These are phyloP conservation scores for Neomorphus geoffroyi DNA, from an alignment of 2,797 vertebrate genomes.

Conservation along the genomic window DNA sequence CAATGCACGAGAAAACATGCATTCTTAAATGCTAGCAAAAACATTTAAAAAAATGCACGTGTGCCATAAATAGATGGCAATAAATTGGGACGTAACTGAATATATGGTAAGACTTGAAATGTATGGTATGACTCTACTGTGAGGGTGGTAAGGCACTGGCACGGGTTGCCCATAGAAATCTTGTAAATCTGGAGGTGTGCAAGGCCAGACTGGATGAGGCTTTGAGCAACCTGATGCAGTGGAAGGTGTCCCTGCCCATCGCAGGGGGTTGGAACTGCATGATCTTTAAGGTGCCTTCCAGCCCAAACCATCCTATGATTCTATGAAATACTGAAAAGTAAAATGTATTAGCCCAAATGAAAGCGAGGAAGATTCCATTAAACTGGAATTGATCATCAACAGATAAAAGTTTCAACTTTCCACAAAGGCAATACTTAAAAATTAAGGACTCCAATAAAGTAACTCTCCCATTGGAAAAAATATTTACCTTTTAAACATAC, in stretches of 20 bases:
- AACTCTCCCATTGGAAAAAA: neutral
- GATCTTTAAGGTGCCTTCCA: too few relatives aligned
- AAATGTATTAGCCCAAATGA: neutral
- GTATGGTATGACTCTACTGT: too few relatives aligned
- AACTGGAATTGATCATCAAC: neutral
- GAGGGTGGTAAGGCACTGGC: too few relatives aligned
- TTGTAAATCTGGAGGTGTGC: too few relatives aligned
- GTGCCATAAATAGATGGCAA: neutral
- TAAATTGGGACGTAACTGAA: neutral
- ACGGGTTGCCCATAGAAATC: too few relatives aligned
- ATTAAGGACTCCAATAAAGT: neutral
- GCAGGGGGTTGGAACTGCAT: too few relatives aligned
- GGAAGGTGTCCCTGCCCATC: too few relatives aligned
- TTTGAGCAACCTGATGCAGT: too few relatives aligned
- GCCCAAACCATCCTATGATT: too few relatives aligned
- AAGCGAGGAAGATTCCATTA: neutral
- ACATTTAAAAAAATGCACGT: fast-evolving
- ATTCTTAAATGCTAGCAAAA: neutral
- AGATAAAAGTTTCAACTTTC: neutral
- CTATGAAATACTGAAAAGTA: neutral
- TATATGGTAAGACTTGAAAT: neutral
- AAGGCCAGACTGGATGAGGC: too few relatives aligned
- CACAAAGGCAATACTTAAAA: neutral
- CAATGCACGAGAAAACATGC: neutral
- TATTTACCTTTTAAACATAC: neutral